Evolutionary conservation across 1,140 invertebrate genomes (phyloP).

Genomic region (Apis laboriosa): DNA sequence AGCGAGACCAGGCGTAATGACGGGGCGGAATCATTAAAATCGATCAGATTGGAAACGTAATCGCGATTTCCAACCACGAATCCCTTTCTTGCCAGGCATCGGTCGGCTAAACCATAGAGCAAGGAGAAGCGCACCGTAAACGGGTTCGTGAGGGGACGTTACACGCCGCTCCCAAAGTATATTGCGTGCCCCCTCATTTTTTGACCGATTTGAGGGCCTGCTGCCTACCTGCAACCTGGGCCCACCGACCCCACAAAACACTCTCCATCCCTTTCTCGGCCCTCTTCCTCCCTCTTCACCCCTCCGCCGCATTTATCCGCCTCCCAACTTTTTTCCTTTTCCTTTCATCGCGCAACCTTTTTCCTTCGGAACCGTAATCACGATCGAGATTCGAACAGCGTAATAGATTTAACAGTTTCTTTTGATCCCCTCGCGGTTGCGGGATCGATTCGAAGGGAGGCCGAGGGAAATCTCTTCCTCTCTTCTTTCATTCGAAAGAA

Average conservation of each 20-base stretch:
- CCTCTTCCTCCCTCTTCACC: neutral
- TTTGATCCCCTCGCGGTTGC: conserved; percentile 11
- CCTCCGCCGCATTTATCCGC: conserved; percentile 13
- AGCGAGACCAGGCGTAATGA: neutral
- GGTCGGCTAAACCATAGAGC: neutral
- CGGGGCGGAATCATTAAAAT: neutral
- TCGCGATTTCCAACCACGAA: conserved; percentile 29
- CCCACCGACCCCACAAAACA: conserved; percentile 54
- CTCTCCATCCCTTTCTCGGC: neutral
- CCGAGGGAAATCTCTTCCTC: neutral
- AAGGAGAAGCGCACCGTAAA: conserved; percentile 27
- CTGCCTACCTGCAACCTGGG: conserved; percentile 61
- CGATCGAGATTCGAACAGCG: conserved; percentile 53
- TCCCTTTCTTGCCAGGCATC: neutral
- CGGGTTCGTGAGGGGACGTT: conserved; percentile 44
- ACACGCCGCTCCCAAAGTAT: conserved; percentile 25
- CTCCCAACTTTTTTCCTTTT: conserved; percentile 40
- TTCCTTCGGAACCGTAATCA: conserved; percentile 49
- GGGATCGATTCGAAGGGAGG: conserved; percentile 43
- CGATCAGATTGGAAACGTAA: neutral
- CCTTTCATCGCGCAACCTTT: conserved; percentile 34
- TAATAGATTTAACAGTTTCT: conserved; percentile 71
- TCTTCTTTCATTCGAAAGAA: conserved; percentile 1
- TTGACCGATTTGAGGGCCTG: conserved; percentile 61
- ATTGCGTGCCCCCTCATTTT: conserved; percentile 60